These are phyloP conservation scores for Cheilosia grossa DNA, from an alignment of 2,888 invertebrate genomes.

Conservation along the genomic window DNA sequence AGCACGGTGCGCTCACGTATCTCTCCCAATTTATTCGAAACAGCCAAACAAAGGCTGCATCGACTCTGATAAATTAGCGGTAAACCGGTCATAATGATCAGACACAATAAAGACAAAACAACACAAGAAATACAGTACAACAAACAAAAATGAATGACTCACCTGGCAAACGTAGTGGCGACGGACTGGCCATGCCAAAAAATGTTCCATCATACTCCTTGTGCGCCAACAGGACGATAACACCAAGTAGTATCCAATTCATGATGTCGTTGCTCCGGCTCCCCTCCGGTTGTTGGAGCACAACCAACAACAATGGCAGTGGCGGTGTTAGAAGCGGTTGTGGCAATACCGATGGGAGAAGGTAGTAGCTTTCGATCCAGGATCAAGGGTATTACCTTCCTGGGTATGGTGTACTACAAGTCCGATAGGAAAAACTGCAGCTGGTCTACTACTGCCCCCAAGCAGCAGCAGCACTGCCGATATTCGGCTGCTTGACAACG, in stretches of 20 bases:
- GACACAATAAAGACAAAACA: conserved; percentile 44
- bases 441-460: conserved; percentile 59
- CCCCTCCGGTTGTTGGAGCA: conserved; percentile 39
- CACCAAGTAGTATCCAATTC: conserved; percentile 82
- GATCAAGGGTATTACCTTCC: conserved; percentile 40
- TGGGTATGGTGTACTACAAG: conserved; percentile 12
- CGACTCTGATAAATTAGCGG: conserved; percentile 53
- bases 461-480: conserved; percentile 47
- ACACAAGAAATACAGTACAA: background rate
- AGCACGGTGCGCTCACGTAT: conserved; percentile 17
- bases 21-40: conserved; percentile 10
- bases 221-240: conserved; percentile 82
- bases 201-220: conserved; percentile 78
- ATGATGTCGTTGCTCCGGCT: conserved; percentile 77
- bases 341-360: conserved; percentile 10
- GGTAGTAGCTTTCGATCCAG: conserved; percentile 36
- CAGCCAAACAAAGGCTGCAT: conserved; percentile 39
- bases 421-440: conserved; percentile 20
- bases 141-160: conserved; percentile 74
- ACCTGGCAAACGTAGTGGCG: conserved; percentile 82
- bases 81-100: conserved; percentile 48
- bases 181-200: conserved; percentile 81
- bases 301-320: conserved; percentile 43
- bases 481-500: conserved; percentile 41
- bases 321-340: conserved; percentile 5